These are phyloP conservation scores for Dendrocincla fuliginosa DNA, from an alignment of 2,797 vertebrate genomes.

Conservation along the genomic window DNA sequence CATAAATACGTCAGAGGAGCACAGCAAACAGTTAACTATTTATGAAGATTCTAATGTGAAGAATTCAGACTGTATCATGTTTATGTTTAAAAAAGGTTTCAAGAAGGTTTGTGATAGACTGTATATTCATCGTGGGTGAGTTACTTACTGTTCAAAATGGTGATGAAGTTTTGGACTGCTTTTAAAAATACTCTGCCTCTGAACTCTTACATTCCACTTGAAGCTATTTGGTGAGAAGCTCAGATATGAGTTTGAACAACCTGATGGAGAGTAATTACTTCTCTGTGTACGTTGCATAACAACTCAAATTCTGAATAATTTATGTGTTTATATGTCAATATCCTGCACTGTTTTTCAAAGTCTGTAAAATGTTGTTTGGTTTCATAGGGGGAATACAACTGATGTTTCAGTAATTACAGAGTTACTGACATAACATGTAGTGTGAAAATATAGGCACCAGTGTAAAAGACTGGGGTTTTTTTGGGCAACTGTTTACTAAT, in stretches of 20 bases:
- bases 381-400: not conserved
- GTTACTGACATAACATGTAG: not conserved
- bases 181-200: slow-evolving; percentile 16
- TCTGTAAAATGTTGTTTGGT: not conserved
- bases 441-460: not conserved
- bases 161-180: not conserved
- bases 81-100: not conserved
- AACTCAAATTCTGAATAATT: not conserved
- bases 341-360: not conserved
- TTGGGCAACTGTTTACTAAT: not conserved
- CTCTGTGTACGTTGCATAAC: not conserved
- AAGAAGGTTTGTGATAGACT: not conserved
- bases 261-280: not conserved
- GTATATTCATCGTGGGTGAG: not conserved
- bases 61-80: not conserved
- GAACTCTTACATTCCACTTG: not conserved
- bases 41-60: slow-evolving; percentile 42
- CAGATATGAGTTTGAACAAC: not conserved
- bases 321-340: not conserved
- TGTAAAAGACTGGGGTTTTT: not conserved
- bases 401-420: not conserved
- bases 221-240: not conserved
- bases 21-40: slow-evolving; percentile 70
- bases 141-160: not conserved
- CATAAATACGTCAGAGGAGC: slow-evolving; percentile 81